Evolutionary conservation across 2,113 vertebrate genomes (phyloP), one percentile per base, ranked within the genome.

Genomic region (Cepphus grylle): DNA sequence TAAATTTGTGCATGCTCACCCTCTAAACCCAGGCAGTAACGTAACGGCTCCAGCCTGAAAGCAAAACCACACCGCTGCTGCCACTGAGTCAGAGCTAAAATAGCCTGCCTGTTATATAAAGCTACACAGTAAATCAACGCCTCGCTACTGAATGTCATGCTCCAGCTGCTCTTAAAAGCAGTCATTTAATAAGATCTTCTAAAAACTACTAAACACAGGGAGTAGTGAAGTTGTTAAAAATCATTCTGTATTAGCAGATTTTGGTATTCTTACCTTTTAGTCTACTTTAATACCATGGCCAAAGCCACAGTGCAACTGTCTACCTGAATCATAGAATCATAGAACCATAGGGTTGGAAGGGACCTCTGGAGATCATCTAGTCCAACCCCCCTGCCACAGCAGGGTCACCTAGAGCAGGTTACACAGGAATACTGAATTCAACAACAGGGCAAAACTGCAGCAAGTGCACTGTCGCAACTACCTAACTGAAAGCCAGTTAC

Each of bases 61-160:
- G 93, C 61, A 93, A 72, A 92, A 65, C 81, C 77, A 36, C 56
- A 62, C 49, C n/a, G 18, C 5, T 79, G 58, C 53, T 79, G 81
- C 69, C 69, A 72, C 42, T 14, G 56, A 90, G 81, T 45, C 89
- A 7, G 6, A 85, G 90, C 81, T 94, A 96, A 97, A 97, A 97
- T 93, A 96, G 86, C 58, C 67, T 50, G 89, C 43, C 66, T 87
- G 95, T 96, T 96, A 97, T 32, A 95, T 94, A 95, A 97, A 97
- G 73, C 89, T 63, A 71, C 78, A 81, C 43, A 80, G 94, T 95
- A 96, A 93, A 94, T 80, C 94, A 96, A 89, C 78, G 66, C 87
- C 78, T 84, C 19, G 2, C 93, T 79, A 90, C 96, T 81, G 81
- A 90, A 94, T 95, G 94, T 89, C 94, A 94, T 79, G 81, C 61